These are phyloP conservation scores for Syncerus caffer DNA, from an alignment of 2,797 vertebrate genomes.

Conservation along the genomic window DNA sequence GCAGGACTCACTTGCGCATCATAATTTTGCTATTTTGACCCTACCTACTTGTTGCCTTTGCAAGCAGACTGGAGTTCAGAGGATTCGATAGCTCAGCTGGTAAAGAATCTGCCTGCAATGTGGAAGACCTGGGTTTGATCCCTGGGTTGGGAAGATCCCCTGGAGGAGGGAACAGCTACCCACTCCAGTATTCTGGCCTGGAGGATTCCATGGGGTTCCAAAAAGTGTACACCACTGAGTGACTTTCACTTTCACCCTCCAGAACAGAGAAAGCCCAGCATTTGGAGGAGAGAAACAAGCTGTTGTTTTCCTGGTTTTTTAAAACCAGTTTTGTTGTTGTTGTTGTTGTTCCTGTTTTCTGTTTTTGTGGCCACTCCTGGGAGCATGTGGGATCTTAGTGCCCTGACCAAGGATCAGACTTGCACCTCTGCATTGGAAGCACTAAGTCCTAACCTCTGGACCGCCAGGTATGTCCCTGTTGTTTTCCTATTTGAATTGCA, in stretches of 20 bases:
- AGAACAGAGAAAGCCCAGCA: not conserved
- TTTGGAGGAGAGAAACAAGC: not conserved
- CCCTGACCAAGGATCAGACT: not conserved
- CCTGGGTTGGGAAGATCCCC: not conserved
- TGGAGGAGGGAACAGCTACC: not conserved
- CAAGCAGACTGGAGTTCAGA: not conserved
- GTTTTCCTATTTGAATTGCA: not conserved
- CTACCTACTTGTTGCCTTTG: not conserved
- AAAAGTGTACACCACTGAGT: not conserved
- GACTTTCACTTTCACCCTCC: not conserved
- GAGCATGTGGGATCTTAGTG: not conserved
- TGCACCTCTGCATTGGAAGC: not conserved
- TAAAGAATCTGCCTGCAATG: not conserved
- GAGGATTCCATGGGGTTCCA: not conserved
- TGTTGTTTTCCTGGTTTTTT: not conserved
- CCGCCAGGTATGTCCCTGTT: not conserved
- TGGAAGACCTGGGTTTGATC: rapidly evolving
- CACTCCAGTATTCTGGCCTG: not conserved
- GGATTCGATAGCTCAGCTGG: not conserved
- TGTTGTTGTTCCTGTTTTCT: not conserved
- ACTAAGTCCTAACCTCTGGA: not conserved
- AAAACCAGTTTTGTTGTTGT: not conserved
- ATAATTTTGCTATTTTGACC: not conserved
- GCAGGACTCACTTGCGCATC: not conserved
- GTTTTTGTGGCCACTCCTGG: not conserved